Percentiles rank a stretch among this genome's conserved stretches.
phyloP scores from a whole-genome alignment of 92 coral and sea anemone genomes.

The Porites cylindrica region DNA sequence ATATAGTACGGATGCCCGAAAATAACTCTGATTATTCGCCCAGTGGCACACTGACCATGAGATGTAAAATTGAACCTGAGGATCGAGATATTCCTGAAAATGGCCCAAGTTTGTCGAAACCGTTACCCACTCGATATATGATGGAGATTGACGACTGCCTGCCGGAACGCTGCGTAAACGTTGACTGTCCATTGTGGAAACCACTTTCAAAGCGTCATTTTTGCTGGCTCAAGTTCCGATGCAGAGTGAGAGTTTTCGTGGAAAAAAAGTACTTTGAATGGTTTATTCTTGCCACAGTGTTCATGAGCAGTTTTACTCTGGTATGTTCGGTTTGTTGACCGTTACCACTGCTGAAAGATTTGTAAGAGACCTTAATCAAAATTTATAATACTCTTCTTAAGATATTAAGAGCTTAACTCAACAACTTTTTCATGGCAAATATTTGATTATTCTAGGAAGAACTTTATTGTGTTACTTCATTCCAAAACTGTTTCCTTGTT shows the following conservation, averaged over 20 bases:
- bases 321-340: slow-evolving; percentile 45
- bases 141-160: slow-evolving; percentile 85
- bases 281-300: slow-evolving; percentile 82
- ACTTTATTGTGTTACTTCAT: too few species aligned
- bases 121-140: slow-evolving; percentile 61
- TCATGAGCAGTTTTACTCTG: slow-evolving; percentile 85
- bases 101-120: background rate
- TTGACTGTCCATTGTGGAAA: slow-evolving; percentile 58
- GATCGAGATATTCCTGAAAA: background rate
- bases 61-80: background rate
- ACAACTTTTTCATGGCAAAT: too few species aligned
- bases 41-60: background rate
- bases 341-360: background rate
- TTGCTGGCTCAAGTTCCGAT: slow-evolving; percentile 89
- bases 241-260: slow-evolving; percentile 86
- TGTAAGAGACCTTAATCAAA: too few species aligned
- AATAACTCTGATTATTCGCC: background rate
- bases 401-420: too few species aligned
- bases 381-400: too few species aligned
- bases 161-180: slow-evolving; percentile 81
- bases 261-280: slow-evolving; percentile 90
- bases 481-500: background rate
- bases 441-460: too few species aligned
- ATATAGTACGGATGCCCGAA: background rate
- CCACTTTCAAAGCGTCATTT: slow-evolving; percentile 57